Evolutionary conservation across 1,140 invertebrate genomes (phyloP), one percentile per base, ranked within the genome.

Genomic region (Medauroidea extradentata): DNA sequence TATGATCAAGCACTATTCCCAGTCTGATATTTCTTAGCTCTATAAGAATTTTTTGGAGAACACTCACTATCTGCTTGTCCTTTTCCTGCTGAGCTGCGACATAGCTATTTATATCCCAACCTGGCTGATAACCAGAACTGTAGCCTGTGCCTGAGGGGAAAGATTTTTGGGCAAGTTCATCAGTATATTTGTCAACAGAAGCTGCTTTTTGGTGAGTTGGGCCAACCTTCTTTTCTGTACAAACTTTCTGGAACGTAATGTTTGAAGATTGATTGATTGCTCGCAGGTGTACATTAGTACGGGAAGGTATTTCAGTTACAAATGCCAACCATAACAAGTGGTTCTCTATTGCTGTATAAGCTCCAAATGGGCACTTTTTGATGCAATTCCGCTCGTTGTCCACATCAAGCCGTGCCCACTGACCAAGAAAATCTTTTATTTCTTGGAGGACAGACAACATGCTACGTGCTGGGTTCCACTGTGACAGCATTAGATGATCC

Each of bases 71-170:
- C 65, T 73, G 71, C 56, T 70, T 72, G 50, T 73, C 71, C 59
- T 73, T 73, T 56, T 71, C 67, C 59, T 64, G 64, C 60, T 70
- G 68, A 48, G 70, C 71, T 19, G 71, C 70, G n/a, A 73, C 44
- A 42, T 68, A 71, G 7, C 70, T 68, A 53, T 70, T 71, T 27
- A 70, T 64, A 51, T 73, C 69, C 71, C 71, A 73, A 61, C 70
- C 70, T 59, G 65, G 44, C n/a, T 60, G 50, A 29, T 63, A 58
- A 29, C 64, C 44, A 21, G 69, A 65, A 4, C 70, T 70, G 60
- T 69, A 73, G 2, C 71, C 71, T 21, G 65, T 63, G n/a, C 71
- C 71, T 39, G 60, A 55, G 58, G 18, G 67, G 23, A 60, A 61
- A 34, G 11, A 34, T 11, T 34, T 4, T 34, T 34, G 29, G 14